These are phyloP conservation scores for Drosophila pegasa DNA, from an alignment of 2,888 invertebrate species.

Conservation along the genomic window DNA sequence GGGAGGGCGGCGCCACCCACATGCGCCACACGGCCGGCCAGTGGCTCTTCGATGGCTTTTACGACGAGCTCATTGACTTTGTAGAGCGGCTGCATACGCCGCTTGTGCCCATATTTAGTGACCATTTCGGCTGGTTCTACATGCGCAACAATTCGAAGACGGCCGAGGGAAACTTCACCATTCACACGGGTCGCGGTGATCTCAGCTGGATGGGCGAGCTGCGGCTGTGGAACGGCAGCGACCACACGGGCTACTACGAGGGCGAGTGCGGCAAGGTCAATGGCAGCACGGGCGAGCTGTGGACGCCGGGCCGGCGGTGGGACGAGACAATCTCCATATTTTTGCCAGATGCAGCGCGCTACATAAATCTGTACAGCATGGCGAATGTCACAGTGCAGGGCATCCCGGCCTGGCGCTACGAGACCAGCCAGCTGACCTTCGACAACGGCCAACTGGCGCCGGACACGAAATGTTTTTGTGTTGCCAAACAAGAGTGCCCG, in stretches of 20 bases:
- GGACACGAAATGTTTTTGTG: slow-evolving; percentile 89
- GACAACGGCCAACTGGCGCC: slow-evolving; percentile 89
- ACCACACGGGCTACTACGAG: slow-evolving; percentile 86
- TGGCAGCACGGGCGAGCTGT: slow-evolving; percentile 92
- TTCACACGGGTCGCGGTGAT: slow-evolving; percentile 89
- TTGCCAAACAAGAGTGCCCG: slow-evolving; percentile 84
- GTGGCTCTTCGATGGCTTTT: slow-evolving; percentile 92
- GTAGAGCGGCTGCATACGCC: slow-evolving; percentile 85
- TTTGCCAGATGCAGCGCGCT: slow-evolving; percentile 91
- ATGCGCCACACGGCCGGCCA: slow-evolving; percentile 88
- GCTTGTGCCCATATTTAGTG: slow-evolving; percentile 86
- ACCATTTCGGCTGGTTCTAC: slow-evolving; percentile 93
- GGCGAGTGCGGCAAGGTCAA: slow-evolving; percentile 88
- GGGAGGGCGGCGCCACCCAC: slow-evolving; percentile 85
- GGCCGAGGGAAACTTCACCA: slow-evolving; percentile 91
- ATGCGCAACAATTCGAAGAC: slow-evolving; percentile 90
- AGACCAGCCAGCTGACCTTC: slow-evolving; percentile 87
- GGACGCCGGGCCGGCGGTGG: slow-evolving; percentile 87
- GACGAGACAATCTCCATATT: slow-evolving; percentile 88
- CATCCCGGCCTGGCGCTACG: slow-evolving; percentile 80
- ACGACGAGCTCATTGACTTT: slow-evolving; percentile 89
- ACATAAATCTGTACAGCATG: slow-evolving; percentile 83
- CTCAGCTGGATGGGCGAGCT: slow-evolving; percentile 88
- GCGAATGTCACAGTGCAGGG: slow-evolving; percentile 63
- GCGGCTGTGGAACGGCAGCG: slow-evolving; percentile 88